phyloP scores from a whole-genome alignment of 2,113 vertebrate genomes.

The Ammodramus savannarum region DNA sequence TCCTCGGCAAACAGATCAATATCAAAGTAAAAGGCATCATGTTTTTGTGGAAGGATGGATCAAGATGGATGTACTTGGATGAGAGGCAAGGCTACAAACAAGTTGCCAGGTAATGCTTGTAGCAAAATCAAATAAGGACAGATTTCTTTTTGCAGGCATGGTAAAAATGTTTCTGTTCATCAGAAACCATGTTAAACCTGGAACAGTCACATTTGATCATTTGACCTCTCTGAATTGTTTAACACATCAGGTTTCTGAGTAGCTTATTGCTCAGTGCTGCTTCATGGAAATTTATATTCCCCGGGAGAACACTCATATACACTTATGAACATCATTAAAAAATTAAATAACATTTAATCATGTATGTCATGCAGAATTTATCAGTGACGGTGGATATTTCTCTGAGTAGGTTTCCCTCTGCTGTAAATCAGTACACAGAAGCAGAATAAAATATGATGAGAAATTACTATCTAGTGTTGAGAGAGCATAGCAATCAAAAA shows the following conservation, averaged over 20 bases:
- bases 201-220: not conserved
- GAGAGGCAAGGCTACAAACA: not conserved
- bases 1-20: constrained; percentile 19
- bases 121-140: constrained; percentile 1
- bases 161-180: not conserved
- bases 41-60: constrained; percentile 2
- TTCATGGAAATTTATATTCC: not conserved
- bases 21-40: constrained; percentile 20
- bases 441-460: not conserved
- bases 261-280: not conserved
- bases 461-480: not conserved
- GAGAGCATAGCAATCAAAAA: not conserved
- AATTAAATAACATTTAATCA: constrained; percentile 32
- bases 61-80: not conserved
- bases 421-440: not conserved
- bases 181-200: not conserved
- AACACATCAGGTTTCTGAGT: not conserved
- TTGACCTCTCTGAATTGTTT: not conserved
- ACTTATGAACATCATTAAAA: constrained; percentile 11
- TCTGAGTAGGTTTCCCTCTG: not conserved
- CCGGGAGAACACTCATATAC: not conserved
- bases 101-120: not conserved
- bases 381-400: not conserved
- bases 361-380: constrained; percentile 12
- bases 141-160: not conserved